These are phyloP conservation scores for Nomada hirtipes DNA, from an alignment of 2,888 invertebrate genomes.

Conservation along the genomic window DNA sequence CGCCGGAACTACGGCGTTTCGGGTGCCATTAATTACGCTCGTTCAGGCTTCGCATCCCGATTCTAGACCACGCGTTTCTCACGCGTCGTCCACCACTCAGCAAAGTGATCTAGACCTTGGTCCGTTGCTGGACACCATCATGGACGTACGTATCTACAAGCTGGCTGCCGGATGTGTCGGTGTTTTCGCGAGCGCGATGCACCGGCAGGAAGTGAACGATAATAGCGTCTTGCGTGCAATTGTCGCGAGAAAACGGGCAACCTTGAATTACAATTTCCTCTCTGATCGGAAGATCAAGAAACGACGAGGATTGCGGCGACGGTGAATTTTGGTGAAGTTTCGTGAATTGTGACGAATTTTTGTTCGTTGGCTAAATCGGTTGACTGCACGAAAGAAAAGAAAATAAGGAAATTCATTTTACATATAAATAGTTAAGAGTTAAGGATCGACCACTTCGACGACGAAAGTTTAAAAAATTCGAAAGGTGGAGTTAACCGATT, in stretches of 20 bases:
- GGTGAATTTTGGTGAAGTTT: too few species aligned
- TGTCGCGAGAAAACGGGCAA: constrained; percentile 15
- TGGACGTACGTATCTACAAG: constrained; percentile 28
- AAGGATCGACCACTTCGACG: too few species aligned
- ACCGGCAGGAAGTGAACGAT: constrained; percentile 33
- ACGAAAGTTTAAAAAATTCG: too few species aligned
- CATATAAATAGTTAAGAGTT: too few species aligned
- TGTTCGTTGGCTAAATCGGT: too few species aligned
- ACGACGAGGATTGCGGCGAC: too few species aligned
- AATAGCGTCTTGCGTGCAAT: constrained; percentile 13
- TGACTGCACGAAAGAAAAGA: too few species aligned
- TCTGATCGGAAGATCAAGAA: too few species aligned
- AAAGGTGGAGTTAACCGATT: too few species aligned
- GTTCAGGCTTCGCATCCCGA: constrained; percentile 34
- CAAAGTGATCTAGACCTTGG: constrained; percentile 44
- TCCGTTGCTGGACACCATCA: not conserved
- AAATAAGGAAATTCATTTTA: too few species aligned
- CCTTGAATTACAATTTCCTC: not conserved
- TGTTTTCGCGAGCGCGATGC: constrained; percentile 7
- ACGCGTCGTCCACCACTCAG: not conserved
- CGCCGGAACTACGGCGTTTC: constrained; percentile 58
- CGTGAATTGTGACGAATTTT: too few species aligned
- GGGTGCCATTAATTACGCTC: constrained; percentile 56
- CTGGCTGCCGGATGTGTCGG: constrained; percentile 18
- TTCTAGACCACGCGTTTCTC: constrained; percentile 32